phyloP scores from a whole-genome alignment of 2,888 invertebrate genomes.

The Hoplodrina ambigua region DNA sequence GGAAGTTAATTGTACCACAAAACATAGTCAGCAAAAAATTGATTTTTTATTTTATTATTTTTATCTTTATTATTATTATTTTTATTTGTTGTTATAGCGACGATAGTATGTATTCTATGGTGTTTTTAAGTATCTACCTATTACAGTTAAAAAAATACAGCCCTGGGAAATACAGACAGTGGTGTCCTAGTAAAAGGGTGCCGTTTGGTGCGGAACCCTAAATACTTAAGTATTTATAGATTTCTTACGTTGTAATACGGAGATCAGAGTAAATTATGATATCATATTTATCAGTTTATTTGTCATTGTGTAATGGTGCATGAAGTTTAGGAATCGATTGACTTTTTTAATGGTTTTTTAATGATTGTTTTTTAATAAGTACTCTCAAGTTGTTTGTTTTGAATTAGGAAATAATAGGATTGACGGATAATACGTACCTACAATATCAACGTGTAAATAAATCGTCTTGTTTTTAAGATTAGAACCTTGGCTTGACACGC shows the following conservation, averaged over 20 bases:
- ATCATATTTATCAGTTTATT: not conserved
- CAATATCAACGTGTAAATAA: not conserved
- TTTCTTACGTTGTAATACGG: not conserved
- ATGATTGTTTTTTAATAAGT: not conserved
- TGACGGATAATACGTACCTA: not conserved
- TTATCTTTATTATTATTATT: too few species aligned
- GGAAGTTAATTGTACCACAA: too few species aligned
- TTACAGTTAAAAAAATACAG: too few species aligned
- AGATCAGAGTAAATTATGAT: constrained; percentile 1
- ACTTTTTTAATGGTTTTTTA: constrained; percentile 1
- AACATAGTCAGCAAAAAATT: too few species aligned
- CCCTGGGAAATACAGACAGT: too few species aligned
- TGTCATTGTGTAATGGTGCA: constrained; percentile 3
- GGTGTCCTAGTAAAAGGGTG: too few species aligned
- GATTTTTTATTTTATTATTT: too few species aligned
- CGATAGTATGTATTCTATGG: too few species aligned
- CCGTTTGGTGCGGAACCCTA: not conserved
- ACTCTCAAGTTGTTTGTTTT: not conserved
- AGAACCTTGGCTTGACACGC: too few species aligned
- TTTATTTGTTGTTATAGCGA: too few species aligned
- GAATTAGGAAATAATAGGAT: not conserved
- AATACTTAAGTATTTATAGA: not conserved
- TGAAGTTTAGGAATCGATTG: constrained; percentile 3
- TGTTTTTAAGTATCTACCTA: too few species aligned
- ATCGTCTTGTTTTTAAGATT: not conserved